Evolutionary conservation across 2,888 invertebrate genomes (phyloP), one percentile per base, ranked within the genome.

Genomic region (Penaeus monodon): DNA sequence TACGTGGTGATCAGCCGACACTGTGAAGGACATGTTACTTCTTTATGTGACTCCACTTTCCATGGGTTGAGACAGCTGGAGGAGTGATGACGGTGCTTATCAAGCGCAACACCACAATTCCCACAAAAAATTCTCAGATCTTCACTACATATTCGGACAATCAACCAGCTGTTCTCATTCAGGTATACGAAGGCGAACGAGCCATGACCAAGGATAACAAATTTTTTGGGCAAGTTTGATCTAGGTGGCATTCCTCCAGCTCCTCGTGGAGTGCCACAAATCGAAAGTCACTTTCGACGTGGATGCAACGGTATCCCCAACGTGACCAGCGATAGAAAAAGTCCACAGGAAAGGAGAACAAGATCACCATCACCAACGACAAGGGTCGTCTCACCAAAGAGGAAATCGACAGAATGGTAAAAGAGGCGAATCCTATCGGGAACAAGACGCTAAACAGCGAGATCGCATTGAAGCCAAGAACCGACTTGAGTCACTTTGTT

Each of bases 131-230:
- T 93, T 97, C 97, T 0, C 98, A 98, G 92, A 97, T 97, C 65
- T 98, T 98, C 94, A 98, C 98, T 91, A 99, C 99, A 7, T 98
- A 98, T 93, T 97, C 98, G 0, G 99, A 99, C 93, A 99, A 99
- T 93, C 99, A 99, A 93, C 98, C 98, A 73, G 98, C 97, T 91
- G 98, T 98, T 90, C 94, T 97, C 91, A 97, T 98, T 89, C 92
- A 92, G 85, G 90, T 89, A 38, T 90, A 89, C 82, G 90, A 90
- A 64, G 90, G 90, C 22, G 90, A 90, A 76, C 49, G 90, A 7
- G 86, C 90, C 64, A 92, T 93, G 92, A 93, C 92, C 29, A 92
- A 92, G 82, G 92, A 92, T 90, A 93, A 93, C 90, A 92, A n/a
- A 92, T 86, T 91, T 91, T 66, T 92, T 94, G 84, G 94, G 94